These are phyloP conservation scores for Stomatorhinus walkeri DNA, from an alignment of 2,797 vertebrate genomes.

Conservation along the genomic window DNA sequence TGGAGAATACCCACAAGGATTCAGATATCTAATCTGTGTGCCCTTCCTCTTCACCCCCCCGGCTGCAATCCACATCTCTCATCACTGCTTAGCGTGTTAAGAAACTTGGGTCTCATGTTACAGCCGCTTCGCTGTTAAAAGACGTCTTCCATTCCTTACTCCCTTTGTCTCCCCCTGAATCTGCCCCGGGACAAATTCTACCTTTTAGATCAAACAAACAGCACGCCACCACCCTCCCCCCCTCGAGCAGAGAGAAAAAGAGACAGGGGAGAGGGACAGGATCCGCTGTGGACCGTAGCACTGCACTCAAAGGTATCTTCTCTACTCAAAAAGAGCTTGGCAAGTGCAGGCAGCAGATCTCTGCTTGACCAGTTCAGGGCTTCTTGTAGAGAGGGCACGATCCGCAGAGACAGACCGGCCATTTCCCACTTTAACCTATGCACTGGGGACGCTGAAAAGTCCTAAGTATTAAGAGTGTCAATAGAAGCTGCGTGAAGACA, in stretches of 20 bases:
- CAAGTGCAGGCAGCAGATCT: conserved; percentile 34
- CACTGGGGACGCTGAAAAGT: not conserved
- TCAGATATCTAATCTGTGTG: too few species aligned
- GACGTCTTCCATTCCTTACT: conserved; percentile 57
- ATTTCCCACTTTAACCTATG: conserved; percentile 1
- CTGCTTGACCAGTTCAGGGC: conserved; percentile 22
- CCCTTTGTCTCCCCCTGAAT: conserved; percentile 49
- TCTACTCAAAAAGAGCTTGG: conserved; percentile 32
- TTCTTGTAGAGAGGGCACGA: conserved; percentile 6
- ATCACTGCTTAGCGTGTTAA: conserved; percentile 47
- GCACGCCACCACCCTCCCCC: conserved; percentile 40
- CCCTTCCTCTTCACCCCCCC: conserved; percentile 39
- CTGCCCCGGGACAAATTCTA: conserved; percentile 60
- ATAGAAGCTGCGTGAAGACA: not conserved
- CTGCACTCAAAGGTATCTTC: conserved; percentile 47
- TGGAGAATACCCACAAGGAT: too few species aligned
- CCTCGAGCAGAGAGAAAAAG: not conserved
- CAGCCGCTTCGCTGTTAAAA: conserved; percentile 50
- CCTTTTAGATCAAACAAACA: conserved; percentile 66
- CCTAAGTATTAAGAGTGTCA: not conserved
- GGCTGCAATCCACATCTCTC: conserved; percentile 42
- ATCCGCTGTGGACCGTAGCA: conserved; percentile 38
- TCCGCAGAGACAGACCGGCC: not conserved
- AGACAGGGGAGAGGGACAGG: conserved; percentile 17
- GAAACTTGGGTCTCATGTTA: conserved; percentile 61